Conservation (phyloP, 2,888 invertebrate genomes). For the Nesidiocoris tenuis region DNA sequence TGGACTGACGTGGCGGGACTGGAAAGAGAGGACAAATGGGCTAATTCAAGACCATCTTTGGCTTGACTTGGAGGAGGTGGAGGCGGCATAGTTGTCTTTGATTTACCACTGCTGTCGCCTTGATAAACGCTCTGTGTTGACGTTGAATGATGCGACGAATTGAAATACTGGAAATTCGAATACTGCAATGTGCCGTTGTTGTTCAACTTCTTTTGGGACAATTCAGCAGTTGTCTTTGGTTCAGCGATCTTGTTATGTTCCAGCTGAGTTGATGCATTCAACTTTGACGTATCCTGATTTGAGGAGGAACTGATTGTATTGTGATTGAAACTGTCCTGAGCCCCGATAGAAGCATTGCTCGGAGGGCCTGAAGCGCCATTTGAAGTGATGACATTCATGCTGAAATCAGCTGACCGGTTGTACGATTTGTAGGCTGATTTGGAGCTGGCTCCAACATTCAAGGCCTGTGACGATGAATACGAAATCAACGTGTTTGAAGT, state of each 20-base stretch:
- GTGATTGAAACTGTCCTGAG: neutral
- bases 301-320: too few species aligned
- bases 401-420: slow-evolving; percentile 1
- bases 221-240: too few species aligned
- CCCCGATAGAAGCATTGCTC: neutral
- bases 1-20: too few species aligned
- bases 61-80: neutral
- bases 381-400: slow-evolving; percentile 33
- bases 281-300: too few species aligned
- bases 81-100: too few species aligned
- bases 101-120: too few species aligned
- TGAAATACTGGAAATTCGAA: slow-evolving; percentile 12
- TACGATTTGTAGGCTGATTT: slow-evolving; percentile 2
- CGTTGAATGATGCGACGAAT: neutral
- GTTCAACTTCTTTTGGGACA: too few species aligned
- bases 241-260: too few species aligned
- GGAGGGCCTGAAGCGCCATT: neutral
- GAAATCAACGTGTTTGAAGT: neutral
- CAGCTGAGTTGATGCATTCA: too few species aligned
- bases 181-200: slow-evolving; percentile 7
- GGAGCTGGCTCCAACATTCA: neutral
- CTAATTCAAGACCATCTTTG: neutral
- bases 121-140: too few species aligned
- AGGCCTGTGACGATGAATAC: neutral
- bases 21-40: too few species aligned